Evolutionary conservation across 2,797 vertebrate species (phyloP), one percentile per base, ranked within the genome.

Genomic region (Sebastes ruberrimus): DNA sequence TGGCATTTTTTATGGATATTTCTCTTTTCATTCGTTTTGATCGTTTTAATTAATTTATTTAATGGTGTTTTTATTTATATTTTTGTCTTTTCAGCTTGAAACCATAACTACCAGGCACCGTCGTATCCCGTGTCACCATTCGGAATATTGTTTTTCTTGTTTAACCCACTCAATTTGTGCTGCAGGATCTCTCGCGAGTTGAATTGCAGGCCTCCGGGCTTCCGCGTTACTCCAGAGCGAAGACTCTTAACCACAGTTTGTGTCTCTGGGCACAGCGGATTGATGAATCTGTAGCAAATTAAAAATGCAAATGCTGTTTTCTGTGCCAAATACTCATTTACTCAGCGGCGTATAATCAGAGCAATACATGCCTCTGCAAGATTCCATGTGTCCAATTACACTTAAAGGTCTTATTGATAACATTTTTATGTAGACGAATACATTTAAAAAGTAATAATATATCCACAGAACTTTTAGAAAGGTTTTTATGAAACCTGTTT

Each of bases 281-380:
- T 85, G 80, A 86, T 86, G 71, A 76, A 86, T 85, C 76, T 78
- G 70, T 65, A 30, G 52, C 64, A 81, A 87, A 90, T 92, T 68
- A 86, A 85, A 90, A 89, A 90, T 86, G 76, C 83, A 80, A 88
- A 86, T 84, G 63, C 11, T 55, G 42, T 56, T 81, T 83, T 76
- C 59, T 10, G 52, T 65, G 46, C 67, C 69, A 82, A 82, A 86
- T 46, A 27, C 61, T 83, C 9, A 80, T 86, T 83, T 82, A 76
- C 60, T 42, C 74, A 9, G 78, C 78, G 30, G 65, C 63, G 20
- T 61, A 64, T 67, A 84, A 86, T 87, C 62, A 72, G 60, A 79
- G 78, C 22, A 9, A 76, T 20, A 33, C 59, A 67, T 73, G 73
- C 53, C 33, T 78, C 60, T 72, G 38, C 53, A 74, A 81, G 63